Base-by-base conservation (phyloP, 2,888 invertebrate genomes). In the Cerceris ruficornis region DNA sequence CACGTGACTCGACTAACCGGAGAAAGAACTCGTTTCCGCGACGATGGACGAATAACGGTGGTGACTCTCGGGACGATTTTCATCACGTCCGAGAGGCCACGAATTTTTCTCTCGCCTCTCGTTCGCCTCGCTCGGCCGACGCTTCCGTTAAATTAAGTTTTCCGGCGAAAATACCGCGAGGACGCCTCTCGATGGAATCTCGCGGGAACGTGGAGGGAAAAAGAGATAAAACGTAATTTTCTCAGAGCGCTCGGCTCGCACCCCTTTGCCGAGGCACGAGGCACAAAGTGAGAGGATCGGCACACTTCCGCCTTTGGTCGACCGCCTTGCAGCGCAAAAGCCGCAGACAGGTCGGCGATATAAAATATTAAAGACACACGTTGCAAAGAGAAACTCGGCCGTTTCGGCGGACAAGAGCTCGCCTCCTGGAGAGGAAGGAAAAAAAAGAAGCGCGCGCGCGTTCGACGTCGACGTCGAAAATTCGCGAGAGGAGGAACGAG, bases 221-320 rank as follows among this genome's bases (percentile, higher is more conserved):
- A 7, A n/a, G 43, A 13, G 57, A 17, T 28, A 14, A 13, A 17
- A 42, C 9, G 49, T 15, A 55, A 76, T 43, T 62, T 49, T 17
- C 7, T 42, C 0, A 17, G 17, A 55, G 54, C 28, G 11, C 11
- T 9, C 39, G 41, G 55, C 13, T 14, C 42, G 58, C 42, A 7
- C 73, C 75, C 43, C 60, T 57, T 59, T 58, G 50, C 41, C 62
- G 46, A 67, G 50, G 61, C 50, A 14, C 52, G n/a, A 73, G 58
- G 59, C 69, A 75, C 50, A 60, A 73, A 78, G 67, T 70, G 77
- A 81, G 68, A 83, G 79, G 79, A 76, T 69, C 73, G 84, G 49
- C 80, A 59, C 57, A 73, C 75, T 86, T 83, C 80, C 83, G 80
- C 72, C 73, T 84, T 76, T 70, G 82, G 65, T 65, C 73, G 75